A percentile compares a stretch with the other conserved stretches of the same genome.
Conservation (phyloP, 1,140 invertebrate species). For the Anthonomus grandis region DNA sequence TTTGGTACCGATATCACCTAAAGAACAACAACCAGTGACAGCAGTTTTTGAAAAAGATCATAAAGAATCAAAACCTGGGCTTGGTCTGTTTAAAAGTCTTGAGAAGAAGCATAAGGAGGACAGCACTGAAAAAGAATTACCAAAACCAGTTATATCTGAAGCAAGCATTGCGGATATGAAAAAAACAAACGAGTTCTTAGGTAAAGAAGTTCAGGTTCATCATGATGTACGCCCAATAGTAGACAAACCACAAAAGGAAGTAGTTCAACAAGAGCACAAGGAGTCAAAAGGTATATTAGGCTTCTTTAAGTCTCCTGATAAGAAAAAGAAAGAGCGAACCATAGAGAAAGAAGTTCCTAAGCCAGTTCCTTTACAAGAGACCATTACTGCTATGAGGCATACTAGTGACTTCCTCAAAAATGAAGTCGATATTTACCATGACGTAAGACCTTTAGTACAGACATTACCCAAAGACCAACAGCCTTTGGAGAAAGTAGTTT, state of each 20-base stretch:
- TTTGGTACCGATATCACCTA: constrained; percentile 10
- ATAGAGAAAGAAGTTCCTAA: constrained; percentile 11
- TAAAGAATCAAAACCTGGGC: constrained; percentile 24
- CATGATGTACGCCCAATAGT: constrained; percentile 25
- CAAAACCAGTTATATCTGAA: constrained; percentile 12
- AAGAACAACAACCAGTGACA: background rate
- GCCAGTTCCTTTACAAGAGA: constrained; percentile 21
- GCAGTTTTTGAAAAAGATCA: constrained; percentile 5
- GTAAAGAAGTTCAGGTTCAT: constrained; percentile 22
- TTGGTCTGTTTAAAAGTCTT: constrained; percentile 30
- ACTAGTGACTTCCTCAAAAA: constrained; percentile 28
- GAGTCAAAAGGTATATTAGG: constrained; percentile 11
- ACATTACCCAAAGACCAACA: constrained; percentile 8
- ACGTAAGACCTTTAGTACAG: constrained; percentile 24
- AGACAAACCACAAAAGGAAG: background rate
- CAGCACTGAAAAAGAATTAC: constrained; percentile 11
- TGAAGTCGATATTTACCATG: constrained; percentile 33
- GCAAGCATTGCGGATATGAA: constrained; percentile 9
- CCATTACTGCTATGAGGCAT: constrained; percentile 24
- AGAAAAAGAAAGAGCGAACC: constrained; percentile 21
- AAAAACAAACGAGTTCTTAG: constrained; percentile 19
- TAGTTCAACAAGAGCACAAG: background rate
- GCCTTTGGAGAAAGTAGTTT: background rate
- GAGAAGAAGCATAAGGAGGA: constrained; percentile 17
- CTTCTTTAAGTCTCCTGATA: constrained; percentile 7